phyloP scores from a whole-genome alignment of 1,140 invertebrate species.

The Matsumurasca onukii region DNA sequence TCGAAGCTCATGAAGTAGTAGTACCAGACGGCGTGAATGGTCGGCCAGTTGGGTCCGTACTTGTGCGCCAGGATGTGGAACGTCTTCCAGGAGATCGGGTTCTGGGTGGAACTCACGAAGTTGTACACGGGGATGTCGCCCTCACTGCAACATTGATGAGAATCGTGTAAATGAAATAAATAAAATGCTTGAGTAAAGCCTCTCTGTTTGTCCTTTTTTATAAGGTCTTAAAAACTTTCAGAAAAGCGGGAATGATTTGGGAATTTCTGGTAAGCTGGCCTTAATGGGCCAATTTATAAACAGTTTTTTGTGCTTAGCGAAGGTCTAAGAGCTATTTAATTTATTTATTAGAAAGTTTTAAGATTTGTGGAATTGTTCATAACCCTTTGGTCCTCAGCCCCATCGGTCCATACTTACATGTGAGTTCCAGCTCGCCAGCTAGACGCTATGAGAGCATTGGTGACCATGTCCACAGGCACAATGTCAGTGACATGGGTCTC shows the following conservation, averaged over 20 bases:
- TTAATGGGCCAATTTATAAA: no score
- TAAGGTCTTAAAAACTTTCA: no score
- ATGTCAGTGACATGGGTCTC: constrained; percentile 64
- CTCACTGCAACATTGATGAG: no score
- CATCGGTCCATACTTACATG: constrained; percentile 8
- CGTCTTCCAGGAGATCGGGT: constrained; percentile 57
- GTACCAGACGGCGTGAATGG: constrained; percentile 55
- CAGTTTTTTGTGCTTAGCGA: no score
- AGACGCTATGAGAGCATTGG: constrained; percentile 75
- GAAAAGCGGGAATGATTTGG: no score
- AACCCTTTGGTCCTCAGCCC: no score
- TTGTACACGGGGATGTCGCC: constrained; percentile 52
- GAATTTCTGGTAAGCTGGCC: no score
- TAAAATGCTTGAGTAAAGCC: neutral
- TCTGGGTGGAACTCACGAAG: constrained; percentile 56
- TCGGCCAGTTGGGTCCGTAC: constrained; percentile 46
- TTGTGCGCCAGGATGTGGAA: constrained; percentile 55
- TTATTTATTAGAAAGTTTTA: no score
- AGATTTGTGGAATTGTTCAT: no score
- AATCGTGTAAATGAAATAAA: neutral
- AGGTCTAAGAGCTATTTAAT: no score
- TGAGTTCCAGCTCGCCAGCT: constrained; percentile 46
- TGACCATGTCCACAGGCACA: constrained; percentile 83
- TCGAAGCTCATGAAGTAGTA: constrained; percentile 52
- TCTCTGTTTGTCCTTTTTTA: no score